phyloP scores from a whole-genome alignment of 2,113 vertebrate genomes.

The Calonectris borealis region DNA sequence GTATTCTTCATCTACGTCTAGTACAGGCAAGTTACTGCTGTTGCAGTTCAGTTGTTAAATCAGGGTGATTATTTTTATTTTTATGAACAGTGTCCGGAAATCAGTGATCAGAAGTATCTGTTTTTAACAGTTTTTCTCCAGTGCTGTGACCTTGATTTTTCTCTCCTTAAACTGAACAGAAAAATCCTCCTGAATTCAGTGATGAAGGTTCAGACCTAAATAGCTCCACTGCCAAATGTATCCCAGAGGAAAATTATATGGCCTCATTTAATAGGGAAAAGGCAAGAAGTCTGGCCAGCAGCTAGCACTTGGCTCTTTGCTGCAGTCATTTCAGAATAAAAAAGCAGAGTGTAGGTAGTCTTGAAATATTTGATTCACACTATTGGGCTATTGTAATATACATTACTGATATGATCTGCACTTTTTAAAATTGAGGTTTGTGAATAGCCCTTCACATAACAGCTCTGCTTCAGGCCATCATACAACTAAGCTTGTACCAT shows the following conservation, averaged over 20 bases:
- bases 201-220: conserved; percentile 36
- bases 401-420: conserved; percentile 1
- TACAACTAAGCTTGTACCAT: background rate
- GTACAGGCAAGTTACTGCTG: background rate
- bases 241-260: conserved; percentile 53
- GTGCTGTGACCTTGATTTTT: conserved; percentile 40
- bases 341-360: background rate
- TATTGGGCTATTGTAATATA: conserved; percentile 4
- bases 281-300: conserved; percentile 22
- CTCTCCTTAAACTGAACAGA: background rate
- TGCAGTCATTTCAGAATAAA: conserved; percentile 30
- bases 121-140: conserved; percentile 6
- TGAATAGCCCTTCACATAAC: conserved; percentile 19
- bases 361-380: conserved; percentile 42
- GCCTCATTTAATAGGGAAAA: conserved; percentile 53
- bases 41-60: conserved; percentile 34
- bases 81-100: conserved; percentile 8
- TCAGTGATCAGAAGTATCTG: background rate
- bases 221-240: conserved; percentile 30
- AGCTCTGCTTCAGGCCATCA: background rate
- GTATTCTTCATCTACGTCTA: background rate
- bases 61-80: conserved; percentile 35
- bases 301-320: conserved; percentile 7
- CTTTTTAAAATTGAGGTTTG: background rate
- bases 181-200: conserved; percentile 43